Evolutionary conservation across 2,888 invertebrate genomes (phyloP).

Genomic region (Drosophila sordidula): DNA sequence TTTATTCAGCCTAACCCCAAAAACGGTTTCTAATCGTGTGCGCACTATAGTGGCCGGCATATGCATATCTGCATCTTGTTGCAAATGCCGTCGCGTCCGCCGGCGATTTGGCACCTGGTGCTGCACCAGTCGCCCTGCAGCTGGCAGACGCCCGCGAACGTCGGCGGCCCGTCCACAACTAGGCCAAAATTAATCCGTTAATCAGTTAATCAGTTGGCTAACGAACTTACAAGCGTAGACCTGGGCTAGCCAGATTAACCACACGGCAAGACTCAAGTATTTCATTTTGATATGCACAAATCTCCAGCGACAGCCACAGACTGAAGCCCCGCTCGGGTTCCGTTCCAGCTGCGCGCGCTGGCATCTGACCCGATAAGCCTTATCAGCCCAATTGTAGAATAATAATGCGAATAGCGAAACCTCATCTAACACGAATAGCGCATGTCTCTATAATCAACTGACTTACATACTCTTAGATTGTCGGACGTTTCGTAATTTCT

Average conservation of each 20-base stretch:
- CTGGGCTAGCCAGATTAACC: slow-evolving; percentile 45
- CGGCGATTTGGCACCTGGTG: slow-evolving; percentile 67
- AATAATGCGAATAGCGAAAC: not conserved
- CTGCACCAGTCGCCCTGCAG: slow-evolving; percentile 71
- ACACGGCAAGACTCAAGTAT: slow-evolving; percentile 39
- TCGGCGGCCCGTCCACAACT: slow-evolving; percentile 56
- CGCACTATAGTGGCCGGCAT: slow-evolving; percentile 65
- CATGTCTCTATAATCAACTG: slow-evolving; percentile 24
- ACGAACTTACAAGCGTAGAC: slow-evolving; percentile 44
- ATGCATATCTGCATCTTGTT: slow-evolving; percentile 70
- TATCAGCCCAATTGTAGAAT: slow-evolving; percentile 29
- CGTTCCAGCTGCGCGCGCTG: not conserved
- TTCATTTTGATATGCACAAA: slow-evolving; percentile 49
- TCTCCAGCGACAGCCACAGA: slow-evolving; percentile 27
- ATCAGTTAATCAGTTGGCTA: not conserved
- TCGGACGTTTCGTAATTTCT: not conserved
- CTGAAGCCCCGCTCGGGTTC: slow-evolving; percentile 33
- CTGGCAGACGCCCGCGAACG: slow-evolving; percentile 65
- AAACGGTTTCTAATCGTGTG: slow-evolving; percentile 5
- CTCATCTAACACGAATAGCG: slow-evolving; percentile 43
- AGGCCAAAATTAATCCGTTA: not conserved
- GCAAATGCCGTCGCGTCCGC: slow-evolving; percentile 77
- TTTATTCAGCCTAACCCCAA: not conserved
- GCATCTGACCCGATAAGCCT: slow-evolving; percentile 35
- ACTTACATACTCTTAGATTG: slow-evolving; percentile 20